phyloP scores from a whole-genome alignment of 2,888 invertebrate genomes.

The Polydrusus tereticollis region DNA sequence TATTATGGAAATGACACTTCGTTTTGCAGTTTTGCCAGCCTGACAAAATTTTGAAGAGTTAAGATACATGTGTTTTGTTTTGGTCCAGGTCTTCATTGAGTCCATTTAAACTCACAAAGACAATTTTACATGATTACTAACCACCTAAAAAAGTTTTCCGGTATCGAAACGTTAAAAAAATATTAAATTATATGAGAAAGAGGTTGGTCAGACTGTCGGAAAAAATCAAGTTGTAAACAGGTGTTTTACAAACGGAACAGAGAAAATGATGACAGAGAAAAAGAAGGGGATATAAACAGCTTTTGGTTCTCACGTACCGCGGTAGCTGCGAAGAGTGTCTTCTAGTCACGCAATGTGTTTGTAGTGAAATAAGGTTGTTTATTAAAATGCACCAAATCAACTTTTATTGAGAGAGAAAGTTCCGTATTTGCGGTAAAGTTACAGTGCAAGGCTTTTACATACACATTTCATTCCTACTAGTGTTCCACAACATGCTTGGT shows the following conservation, averaged over 20 bases:
- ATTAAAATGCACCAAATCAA: constrained; percentile 13
- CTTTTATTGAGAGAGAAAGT: constrained; percentile 15
- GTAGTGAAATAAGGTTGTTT: constrained; percentile 26
- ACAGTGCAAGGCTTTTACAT: background rate
- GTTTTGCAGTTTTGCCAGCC: background rate
- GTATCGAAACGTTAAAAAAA: background rate
- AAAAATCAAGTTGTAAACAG: constrained; percentile 80
- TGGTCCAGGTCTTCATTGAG: too few species aligned
- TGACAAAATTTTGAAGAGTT: background rate
- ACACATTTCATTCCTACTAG: too few species aligned
- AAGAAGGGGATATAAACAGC: constrained; percentile 63
- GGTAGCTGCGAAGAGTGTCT: constrained; percentile 57
- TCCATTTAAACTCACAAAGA: too few species aligned
- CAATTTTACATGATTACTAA: too few species aligned
- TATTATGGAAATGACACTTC: constrained; percentile 2
- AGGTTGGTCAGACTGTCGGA: constrained; percentile 64
- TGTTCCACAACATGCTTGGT: background rate
- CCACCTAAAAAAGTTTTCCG: too few species aligned
- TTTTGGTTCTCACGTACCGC: constrained; percentile 64
- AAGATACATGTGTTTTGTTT: background rate
- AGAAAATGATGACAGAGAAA: constrained; percentile 64
- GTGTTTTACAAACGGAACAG: constrained; percentile 79
- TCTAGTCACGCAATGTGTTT: constrained; percentile 51
- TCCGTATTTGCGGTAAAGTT: background rate
- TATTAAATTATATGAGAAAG: background rate